These are phyloP conservation scores for Macheiramphus alcinus DNA, from an alignment of 2,113 vertebrate genomes.

Conservation along the genomic window DNA sequence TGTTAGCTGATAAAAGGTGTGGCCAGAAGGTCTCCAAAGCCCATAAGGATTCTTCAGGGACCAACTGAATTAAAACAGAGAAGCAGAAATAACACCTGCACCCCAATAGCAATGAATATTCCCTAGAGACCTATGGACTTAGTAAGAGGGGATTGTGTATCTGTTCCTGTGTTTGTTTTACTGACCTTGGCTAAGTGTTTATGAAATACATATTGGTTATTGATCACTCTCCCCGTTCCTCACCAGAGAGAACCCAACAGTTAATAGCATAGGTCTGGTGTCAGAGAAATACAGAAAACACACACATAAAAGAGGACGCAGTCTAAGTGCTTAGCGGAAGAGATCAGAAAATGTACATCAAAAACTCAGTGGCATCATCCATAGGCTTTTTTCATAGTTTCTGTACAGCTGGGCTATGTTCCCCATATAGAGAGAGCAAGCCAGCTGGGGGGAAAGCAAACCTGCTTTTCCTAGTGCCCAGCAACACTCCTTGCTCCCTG, in stretches of 20 bases:
- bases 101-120: constrained; percentile 2
- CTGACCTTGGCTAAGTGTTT: constrained; percentile 35
- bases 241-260: neutral
- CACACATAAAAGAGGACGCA: neutral
- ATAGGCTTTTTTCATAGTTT: neutral
- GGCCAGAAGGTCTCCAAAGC: constrained; percentile 54
- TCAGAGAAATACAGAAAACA: neutral
- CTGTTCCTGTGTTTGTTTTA: neutral
- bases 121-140: neutral
- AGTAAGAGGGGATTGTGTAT: neutral
- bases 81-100: constrained; percentile 54
- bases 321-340: neutral
- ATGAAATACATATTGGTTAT: constrained; percentile 54
- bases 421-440: neutral
- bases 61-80: constrained; percentile 38
- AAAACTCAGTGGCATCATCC: neutral
- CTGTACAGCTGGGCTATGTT: neutral
- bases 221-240: neutral
- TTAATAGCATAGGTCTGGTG: neutral
- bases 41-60: constrained; percentile 51
- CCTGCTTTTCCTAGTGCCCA: neutral
- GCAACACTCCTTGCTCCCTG: neutral
- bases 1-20: constrained; percentile 18
- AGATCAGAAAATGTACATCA: neutral
- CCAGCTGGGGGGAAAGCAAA: neutral